phyloP scores from a whole-genome alignment of 1,140 invertebrate genomes.

The Oryctes rhinoceros region DNA sequence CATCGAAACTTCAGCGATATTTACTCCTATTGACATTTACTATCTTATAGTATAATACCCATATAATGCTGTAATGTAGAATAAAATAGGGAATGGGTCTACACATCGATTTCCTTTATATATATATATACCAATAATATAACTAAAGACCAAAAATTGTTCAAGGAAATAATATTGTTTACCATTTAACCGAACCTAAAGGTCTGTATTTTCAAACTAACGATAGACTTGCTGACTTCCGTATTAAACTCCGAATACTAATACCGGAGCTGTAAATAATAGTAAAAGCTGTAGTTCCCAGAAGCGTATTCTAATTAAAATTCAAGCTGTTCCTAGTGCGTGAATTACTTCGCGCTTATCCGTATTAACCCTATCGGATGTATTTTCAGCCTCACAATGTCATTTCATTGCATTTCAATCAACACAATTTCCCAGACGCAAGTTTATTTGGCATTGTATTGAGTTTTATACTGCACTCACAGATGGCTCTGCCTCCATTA shows the following conservation, averaged over 20 bases:
- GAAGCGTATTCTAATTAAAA: constrained; percentile 39
- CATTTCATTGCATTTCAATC: constrained; percentile 50
- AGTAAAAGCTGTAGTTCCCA: constrained; percentile 31
- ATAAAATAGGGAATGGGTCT: no score
- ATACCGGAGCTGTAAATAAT: neutral
- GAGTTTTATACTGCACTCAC: constrained; percentile 50
- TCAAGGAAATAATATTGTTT: no score
- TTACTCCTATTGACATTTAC: no score
- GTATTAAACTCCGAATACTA: neutral
- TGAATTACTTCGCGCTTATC: constrained; percentile 37
- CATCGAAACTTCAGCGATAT: no score
- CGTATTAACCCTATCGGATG: constrained; percentile 38
- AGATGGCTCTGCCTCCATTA: constrained; percentile 55
- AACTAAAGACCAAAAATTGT: no score
- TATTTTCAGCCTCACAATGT: constrained; percentile 45
- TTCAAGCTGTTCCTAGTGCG: constrained; percentile 27
- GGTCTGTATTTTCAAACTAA: neutral
- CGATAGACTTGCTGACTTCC: neutral
- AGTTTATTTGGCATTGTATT: constrained; percentile 51
- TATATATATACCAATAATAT: no score
- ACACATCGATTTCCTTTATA: no score
- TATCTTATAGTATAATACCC: no score
- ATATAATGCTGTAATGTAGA: no score
- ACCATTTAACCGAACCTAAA: no score
- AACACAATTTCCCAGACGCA: constrained; percentile 51